Conservation (phyloP, 2,888 invertebrate species). For the Lagria hirta region DNA sequence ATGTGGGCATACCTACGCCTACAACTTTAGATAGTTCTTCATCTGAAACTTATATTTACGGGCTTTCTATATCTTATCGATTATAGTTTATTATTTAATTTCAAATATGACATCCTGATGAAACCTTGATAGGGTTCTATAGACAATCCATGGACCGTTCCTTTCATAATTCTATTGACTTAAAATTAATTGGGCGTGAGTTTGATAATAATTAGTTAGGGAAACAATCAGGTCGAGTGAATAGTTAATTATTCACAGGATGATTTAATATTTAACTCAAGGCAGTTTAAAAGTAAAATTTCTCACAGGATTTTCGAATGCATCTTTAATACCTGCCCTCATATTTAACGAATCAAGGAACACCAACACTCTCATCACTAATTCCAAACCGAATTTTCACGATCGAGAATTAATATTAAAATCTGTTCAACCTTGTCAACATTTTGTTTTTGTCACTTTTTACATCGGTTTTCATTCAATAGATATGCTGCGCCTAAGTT, state of each 20-base stretch:
- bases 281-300: conserved; percentile 13
- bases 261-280: conserved; percentile 18
- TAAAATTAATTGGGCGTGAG: conserved; percentile 22
- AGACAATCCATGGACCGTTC: conserved; percentile 16
- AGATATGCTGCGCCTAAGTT: no score
- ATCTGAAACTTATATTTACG: conserved; percentile 9
- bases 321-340: conserved; percentile 15
- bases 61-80: conserved; percentile 23
- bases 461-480: no score
- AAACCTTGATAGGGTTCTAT: conserved; percentile 14
- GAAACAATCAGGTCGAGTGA: conserved; percentile 19
- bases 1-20: conserved; percentile 18
- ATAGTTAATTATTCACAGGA: conserved; percentile 16
- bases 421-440: no score
- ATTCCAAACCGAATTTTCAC: no score
- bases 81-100: conserved; percentile 22
- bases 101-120: conserved; percentile 21
- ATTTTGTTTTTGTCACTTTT: no score
- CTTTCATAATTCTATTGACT: conserved; percentile 17
- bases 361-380: conserved; percentile 19
- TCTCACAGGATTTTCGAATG: conserved; percentile 14
- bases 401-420: no score
- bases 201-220: conserved; percentile 21
- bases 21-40: conserved; percentile 12
- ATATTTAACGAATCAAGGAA: conserved; percentile 18